Evolutionary conservation across 2,113 vertebrate genomes (phyloP).

Genomic region (Tragelaphus buxtoni): DNA sequence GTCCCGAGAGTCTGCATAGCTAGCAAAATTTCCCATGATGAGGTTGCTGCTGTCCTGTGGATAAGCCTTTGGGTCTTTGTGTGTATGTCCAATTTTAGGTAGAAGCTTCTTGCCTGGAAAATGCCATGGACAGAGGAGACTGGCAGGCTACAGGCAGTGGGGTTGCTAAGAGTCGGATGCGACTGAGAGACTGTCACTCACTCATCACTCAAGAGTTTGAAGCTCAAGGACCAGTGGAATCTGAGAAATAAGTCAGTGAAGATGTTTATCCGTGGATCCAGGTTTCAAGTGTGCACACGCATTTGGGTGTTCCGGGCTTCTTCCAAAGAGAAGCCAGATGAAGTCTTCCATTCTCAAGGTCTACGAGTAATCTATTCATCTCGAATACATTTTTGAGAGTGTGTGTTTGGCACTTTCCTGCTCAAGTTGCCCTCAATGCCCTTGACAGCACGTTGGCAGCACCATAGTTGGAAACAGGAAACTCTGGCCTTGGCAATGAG

Average conservation of each 20-base stretch:
- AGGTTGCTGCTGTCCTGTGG: fast-evolving
- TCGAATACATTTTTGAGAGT: background rate
- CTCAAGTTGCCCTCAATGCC: fast-evolving
- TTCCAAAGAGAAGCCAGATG: background rate
- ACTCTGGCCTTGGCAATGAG: background rate
- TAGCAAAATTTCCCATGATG: fast-evolving
- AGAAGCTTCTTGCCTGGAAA: background rate
- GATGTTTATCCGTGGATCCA: fast-evolving
- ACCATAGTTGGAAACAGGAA: background rate
- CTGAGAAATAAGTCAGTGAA: background rate
- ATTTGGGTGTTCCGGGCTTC: background rate
- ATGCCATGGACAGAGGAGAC: background rate
- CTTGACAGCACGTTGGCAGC: too few relatives aligned
- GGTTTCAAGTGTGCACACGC: fast-evolving
- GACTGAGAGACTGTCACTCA: background rate
- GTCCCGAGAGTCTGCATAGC: background rate
- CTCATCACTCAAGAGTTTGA: background rate
- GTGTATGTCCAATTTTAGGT: fast-evolving
- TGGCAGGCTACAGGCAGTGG: background rate
- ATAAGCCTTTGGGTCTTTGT: background rate
- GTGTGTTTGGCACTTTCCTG: fast-evolving
- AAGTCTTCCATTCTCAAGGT: background rate
- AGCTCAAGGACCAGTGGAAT: background rate
- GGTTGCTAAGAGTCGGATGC: background rate
- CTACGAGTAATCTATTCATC: background rate